phyloP scores from a whole-genome alignment of 2,797 vertebrate genomes.

The Oreochromis grahami region DNA sequence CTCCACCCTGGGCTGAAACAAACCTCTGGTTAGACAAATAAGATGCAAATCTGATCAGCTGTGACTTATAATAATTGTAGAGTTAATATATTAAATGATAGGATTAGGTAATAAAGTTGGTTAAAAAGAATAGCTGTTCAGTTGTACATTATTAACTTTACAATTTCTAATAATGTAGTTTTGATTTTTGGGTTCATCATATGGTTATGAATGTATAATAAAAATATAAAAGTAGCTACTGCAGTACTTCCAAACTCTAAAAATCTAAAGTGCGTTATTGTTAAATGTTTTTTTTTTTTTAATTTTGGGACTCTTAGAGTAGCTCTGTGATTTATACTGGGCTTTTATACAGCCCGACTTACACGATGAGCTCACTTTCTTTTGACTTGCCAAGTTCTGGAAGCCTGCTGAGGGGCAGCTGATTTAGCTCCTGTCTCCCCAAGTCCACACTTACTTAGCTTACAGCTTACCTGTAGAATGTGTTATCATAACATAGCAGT shows the following conservation, averaged over 20 bases:
- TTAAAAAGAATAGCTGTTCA: neutral
- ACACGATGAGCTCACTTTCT: rapidly evolving
- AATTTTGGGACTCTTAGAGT: neutral
- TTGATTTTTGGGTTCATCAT: neutral
- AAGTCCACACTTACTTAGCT: too few relatives aligned
- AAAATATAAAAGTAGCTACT: neutral
- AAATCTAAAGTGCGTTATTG: neutral
- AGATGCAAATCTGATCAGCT: neutral
- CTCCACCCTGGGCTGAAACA: constrained; percentile 48
- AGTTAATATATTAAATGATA: neutral
- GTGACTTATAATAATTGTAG: neutral
- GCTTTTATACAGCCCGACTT: neutral
- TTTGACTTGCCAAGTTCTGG: neutral
- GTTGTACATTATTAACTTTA: neutral
- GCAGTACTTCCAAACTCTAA: neutral
- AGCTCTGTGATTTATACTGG: neutral
- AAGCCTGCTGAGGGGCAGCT: neutral
- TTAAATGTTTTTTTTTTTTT: neutral
- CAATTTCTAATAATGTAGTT: neutral
- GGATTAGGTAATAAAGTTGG: neutral
- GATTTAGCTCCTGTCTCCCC: too few relatives aligned
- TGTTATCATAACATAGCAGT: neutral
- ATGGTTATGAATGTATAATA: neutral
- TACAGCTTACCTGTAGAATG: neutral
- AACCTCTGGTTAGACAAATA: neutral